Evolutionary conservation across 2,888 invertebrate species (phyloP).

Genomic region (Drosophila anceps): DNA sequence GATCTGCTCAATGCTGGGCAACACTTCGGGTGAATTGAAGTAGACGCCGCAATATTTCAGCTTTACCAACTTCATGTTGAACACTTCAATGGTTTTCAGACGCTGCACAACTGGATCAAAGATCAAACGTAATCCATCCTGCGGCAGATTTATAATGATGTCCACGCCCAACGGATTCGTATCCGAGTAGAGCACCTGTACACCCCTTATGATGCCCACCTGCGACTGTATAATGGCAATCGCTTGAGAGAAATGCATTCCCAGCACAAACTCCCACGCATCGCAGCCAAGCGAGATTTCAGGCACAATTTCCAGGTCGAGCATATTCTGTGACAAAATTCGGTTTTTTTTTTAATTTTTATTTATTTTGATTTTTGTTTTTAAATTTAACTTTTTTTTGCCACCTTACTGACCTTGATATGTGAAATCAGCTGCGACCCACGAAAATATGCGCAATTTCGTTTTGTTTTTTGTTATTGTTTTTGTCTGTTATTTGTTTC

Average conservation of each 20-base stretch:
- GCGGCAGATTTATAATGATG: conserved; percentile 97
- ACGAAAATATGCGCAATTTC: conserved; percentile 76
- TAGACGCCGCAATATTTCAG: conserved; percentile 96
- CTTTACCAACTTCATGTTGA: conserved; percentile 98
- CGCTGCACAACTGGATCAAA: conserved; percentile 98
- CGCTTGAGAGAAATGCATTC: conserved; percentile 99
- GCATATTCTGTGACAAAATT: conserved; percentile 87
- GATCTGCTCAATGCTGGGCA: conserved; percentile 98
- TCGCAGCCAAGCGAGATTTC: conserved; percentile 98
- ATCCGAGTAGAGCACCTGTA: conserved; percentile 98
- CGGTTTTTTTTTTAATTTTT: conserved; percentile 6
- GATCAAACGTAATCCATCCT: conserved; percentile 97
- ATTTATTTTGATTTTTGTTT: conserved; percentile 18
- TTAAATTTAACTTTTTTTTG: conserved; percentile 36
- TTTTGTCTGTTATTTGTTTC: conserved; percentile 64
- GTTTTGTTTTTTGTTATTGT: conserved; percentile 59
- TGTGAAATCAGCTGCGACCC: conserved; percentile 79
- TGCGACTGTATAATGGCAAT: conserved; percentile 98
- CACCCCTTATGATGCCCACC: conserved; percentile 97
- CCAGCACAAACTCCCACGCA: conserved; percentile 97
- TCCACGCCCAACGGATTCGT: conserved; percentile 98
- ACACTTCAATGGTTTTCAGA: conserved; percentile 98
- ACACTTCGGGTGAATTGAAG: conserved; percentile 96
- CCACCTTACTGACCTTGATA: conserved; percentile 79
- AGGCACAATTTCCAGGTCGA: conserved; percentile 98